A percentile compares a stretch with the other conserved stretches of the same genome.
These are phyloP conservation scores for Volucella zonaria DNA, from an alignment of 2,888 invertebrate species.

Conservation along the genomic window DNA sequence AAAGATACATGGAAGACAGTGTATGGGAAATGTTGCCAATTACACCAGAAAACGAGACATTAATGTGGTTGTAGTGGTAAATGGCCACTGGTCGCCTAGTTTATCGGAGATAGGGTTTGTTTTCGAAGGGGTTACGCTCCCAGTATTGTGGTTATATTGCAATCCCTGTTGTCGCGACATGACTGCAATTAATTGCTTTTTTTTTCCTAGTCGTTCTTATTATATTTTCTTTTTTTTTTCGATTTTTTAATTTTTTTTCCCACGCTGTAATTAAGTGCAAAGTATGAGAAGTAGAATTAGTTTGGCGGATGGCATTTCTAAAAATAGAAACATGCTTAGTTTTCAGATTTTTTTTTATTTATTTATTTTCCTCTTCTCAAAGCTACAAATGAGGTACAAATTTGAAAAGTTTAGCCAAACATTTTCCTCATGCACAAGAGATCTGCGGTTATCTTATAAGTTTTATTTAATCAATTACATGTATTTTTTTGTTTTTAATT, in stretches of 20 bases:
- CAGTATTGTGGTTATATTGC: constrained; percentile 27
- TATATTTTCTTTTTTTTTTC: constrained; percentile 10
- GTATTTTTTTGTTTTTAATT: constrained; percentile 30
- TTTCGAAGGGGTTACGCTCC: background rate
- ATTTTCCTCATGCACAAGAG: constrained; percentile 12
- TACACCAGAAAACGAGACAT: background rate
- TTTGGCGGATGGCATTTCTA: constrained; percentile 15
- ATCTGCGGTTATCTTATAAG: constrained; percentile 5
- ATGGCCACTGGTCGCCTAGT: background rate
- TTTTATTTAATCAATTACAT: background rate
- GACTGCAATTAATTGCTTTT: constrained; percentile 55
- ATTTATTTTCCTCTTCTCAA: background rate
- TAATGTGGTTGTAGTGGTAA: background rate
- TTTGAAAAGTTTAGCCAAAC: constrained; percentile 53
- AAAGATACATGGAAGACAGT: background rate
- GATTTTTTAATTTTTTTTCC: constrained; percentile 22
- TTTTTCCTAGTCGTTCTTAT: background rate
- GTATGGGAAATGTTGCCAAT: constrained; percentile 18
- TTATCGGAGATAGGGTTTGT: background rate
- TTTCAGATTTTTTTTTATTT: constrained; percentile 13
- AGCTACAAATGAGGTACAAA: constrained; percentile 61
- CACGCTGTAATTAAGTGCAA: constrained; percentile 53
- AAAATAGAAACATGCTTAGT: constrained; percentile 33
- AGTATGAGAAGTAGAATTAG: constrained; percentile 21
- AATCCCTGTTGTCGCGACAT: constrained; percentile 10